Percentiles rank a stretch among this genome's conserved stretches.
Evolutionary conservation across 2,113 vertebrate species (phyloP).

Genomic region (Chamaea fasciata): DNA sequence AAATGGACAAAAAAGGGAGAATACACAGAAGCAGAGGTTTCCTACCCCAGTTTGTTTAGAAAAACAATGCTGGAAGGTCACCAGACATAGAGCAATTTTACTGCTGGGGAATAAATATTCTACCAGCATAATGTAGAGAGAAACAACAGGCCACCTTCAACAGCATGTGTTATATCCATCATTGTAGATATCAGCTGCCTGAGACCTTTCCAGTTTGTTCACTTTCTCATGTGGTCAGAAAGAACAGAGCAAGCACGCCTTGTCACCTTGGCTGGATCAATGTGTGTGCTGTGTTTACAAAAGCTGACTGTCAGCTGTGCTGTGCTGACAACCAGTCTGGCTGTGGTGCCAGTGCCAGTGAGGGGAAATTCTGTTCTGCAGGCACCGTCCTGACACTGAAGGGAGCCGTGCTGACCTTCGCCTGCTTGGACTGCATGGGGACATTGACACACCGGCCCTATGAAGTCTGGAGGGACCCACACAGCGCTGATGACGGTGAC

Average conservation of each 20-base stretch:
- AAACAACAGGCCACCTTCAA: background rate
- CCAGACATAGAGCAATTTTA: background rate
- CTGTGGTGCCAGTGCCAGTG: background rate
- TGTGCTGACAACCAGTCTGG: background rate
- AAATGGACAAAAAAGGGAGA: background rate
- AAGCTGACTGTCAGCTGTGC: background rate
- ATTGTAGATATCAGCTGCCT: background rate
- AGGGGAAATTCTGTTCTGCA: slow-evolving; percentile 53
- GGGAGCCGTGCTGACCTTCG: slow-evolving; percentile 87
- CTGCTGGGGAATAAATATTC: background rate
- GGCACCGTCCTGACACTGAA: slow-evolving; percentile 89
- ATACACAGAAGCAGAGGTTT: background rate
- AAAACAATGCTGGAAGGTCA: background rate
- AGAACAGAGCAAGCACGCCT: background rate
- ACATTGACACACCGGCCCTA: slow-evolving; percentile 83
- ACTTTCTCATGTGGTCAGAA: background rate
- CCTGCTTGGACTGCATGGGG: slow-evolving; percentile 87
- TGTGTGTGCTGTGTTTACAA: background rate
- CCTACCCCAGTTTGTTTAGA: background rate
- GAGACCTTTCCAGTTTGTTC: background rate
- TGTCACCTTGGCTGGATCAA: background rate
- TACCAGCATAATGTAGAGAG: background rate
- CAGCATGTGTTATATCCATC: background rate
- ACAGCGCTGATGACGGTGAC: slow-evolving; percentile 83
- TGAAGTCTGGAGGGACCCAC: slow-evolving; percentile 90